Conservation (phyloP, 2,113 vertebrate genomes). For the Zingel zingel region DNA sequence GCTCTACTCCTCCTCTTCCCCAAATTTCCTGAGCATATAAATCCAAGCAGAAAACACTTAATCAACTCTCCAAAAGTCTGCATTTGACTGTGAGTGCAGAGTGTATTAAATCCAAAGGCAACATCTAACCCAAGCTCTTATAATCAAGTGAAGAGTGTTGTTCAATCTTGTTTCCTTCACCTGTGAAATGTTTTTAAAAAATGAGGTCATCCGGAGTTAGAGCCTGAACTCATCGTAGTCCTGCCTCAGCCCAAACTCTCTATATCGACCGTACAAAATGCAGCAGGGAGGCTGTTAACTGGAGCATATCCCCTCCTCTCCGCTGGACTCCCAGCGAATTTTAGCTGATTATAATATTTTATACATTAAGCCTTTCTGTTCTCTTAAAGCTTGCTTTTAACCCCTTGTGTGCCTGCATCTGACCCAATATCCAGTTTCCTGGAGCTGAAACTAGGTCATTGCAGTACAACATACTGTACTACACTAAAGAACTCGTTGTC, state of each 20-base stretch:
- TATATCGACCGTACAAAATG: not conserved
- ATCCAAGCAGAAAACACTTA: slow-evolving; percentile 35
- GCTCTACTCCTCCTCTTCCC: not conserved
- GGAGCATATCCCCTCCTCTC: not conserved
- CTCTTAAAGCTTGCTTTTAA: slow-evolving; percentile 11
- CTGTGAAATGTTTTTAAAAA: slow-evolving; percentile 37
- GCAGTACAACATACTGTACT: not conserved
- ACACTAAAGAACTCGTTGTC: not conserved
- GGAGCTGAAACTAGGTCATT: slow-evolving; percentile 17
- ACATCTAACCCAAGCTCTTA: slow-evolving; percentile 33
- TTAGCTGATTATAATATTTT: not conserved
- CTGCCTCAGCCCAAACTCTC: slow-evolving; percentile 13
- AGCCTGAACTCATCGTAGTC: slow-evolving; percentile 1
- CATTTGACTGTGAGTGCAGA: slow-evolving; percentile 4
- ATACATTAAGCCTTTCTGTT: not conserved
- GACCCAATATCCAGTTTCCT: slow-evolving; percentile 1
- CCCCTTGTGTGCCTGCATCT: not conserved
- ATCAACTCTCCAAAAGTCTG: slow-evolving; percentile 6
- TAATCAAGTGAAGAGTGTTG: slow-evolving; percentile 56
- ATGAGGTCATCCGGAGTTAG: slow-evolving; percentile 41
- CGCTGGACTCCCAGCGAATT: not conserved
- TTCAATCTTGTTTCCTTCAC: slow-evolving; percentile 45
- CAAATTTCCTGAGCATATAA: not conserved
- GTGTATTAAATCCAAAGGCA: slow-evolving; percentile 40
- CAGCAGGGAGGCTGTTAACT: slow-evolving; percentile 18